These are phyloP conservation scores for Phaethon lepturus DNA, from an alignment of 2,113 vertebrate species.

Conservation along the genomic window DNA sequence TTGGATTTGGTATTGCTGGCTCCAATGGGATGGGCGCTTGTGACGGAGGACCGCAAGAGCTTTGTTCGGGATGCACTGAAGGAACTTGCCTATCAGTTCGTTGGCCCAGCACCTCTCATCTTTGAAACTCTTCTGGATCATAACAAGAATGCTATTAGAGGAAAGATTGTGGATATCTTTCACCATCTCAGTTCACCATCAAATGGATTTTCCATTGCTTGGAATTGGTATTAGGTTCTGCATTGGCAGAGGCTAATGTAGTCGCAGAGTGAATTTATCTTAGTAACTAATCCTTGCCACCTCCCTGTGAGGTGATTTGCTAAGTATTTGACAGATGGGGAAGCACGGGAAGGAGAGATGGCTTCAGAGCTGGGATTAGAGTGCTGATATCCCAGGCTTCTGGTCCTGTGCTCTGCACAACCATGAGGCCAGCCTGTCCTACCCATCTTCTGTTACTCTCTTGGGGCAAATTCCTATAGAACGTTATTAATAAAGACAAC, in stretches of 20 bases:
- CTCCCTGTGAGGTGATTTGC: conserved; percentile 10
- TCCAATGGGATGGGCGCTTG: background rate
- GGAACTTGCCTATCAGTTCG: background rate
- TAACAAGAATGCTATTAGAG: background rate
- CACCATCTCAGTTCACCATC: background rate
- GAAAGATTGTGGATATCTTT: background rate
- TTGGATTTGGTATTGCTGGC: background rate
- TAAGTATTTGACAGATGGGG: conserved; percentile 34
- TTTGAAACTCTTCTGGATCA: background rate
- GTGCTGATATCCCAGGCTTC: background rate
- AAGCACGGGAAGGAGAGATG: background rate
- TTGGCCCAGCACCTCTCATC: background rate
- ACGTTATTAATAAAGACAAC: background rate
- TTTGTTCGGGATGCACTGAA: background rate
- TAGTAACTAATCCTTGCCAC: conserved; percentile 27
- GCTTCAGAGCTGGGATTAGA: conserved; percentile 30
- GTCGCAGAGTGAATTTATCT: background rate
- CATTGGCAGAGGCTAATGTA: background rate
- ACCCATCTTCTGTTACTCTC: background rate
- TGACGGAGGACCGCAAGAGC: fast-evolving
- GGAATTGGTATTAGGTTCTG: background rate
- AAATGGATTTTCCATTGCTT: conserved; percentile 18
- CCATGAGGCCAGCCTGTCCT: background rate
- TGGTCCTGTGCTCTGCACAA: background rate
- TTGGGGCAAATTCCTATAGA: background rate